phyloP scores from a whole-genome alignment of 2,888 invertebrate genomes.

The Pilophorus perplexus region DNA sequence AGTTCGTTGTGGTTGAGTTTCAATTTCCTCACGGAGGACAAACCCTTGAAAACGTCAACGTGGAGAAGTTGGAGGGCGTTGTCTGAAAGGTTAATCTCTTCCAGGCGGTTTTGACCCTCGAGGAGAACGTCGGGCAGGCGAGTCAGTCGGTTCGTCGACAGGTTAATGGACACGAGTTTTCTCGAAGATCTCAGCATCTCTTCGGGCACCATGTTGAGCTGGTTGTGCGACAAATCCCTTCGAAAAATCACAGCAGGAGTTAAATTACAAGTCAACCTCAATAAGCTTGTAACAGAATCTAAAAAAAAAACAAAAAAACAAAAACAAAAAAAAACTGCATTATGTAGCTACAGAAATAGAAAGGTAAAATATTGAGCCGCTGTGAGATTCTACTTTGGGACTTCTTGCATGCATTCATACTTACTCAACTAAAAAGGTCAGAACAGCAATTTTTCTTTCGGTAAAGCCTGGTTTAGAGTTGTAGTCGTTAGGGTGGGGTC shows the following conservation, averaged over 20 bases:
- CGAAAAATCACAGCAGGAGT: neutral
- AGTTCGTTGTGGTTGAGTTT: conserved; percentile 70
- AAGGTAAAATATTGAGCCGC: neutral
- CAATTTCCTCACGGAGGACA: conserved; percentile 61
- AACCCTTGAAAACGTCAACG: conserved; percentile 58
- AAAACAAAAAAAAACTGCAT: no score
- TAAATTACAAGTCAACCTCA: no score
- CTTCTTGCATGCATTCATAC: no score
- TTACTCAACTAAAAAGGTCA: no score
- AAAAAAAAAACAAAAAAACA: no score
- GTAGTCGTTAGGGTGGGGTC: no score
- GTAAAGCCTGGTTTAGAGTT: no score
- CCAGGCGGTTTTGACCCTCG: conserved; percentile 58
- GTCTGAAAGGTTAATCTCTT: conserved; percentile 67
- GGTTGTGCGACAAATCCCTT: conserved; percentile 65
- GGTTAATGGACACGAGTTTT: conserved; percentile 62
- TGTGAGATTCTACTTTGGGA: neutral
- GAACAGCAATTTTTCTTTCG: no score
- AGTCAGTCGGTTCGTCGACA: conserved; percentile 65
- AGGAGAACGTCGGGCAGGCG: conserved; percentile 62
- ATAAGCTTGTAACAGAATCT: no score
- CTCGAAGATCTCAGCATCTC: conserved; percentile 60
- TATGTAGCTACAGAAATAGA: neutral
- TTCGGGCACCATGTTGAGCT: conserved; percentile 59
- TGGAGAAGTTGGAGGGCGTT: conserved; percentile 64